Percentiles rank a stretch among this genome's conserved stretches.
phyloP scores from a whole-genome alignment of 2,113 vertebrate species.

The Passerina amoena region DNA sequence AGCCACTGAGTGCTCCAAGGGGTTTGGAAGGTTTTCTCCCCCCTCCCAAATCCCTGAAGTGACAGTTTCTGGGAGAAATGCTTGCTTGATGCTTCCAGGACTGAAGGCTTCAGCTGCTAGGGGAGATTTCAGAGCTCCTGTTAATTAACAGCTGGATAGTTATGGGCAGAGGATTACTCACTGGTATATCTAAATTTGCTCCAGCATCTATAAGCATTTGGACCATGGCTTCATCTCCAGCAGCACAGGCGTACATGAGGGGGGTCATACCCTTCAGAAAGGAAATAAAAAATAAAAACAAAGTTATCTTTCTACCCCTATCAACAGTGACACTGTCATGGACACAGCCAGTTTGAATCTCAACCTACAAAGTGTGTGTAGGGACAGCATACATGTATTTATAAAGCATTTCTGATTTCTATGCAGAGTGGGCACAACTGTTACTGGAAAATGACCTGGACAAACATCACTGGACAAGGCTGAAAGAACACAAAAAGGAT shows the following conservation, averaged over 20 bases:
- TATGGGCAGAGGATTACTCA: conserved; percentile 34
- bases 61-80: neutral
- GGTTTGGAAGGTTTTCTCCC: neutral
- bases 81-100: neutral
- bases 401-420: neutral
- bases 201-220: conserved; percentile 98
- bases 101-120: neutral
- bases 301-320: neutral
- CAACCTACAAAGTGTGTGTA: neutral
- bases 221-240: conserved; percentile 96
- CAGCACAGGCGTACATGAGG: conserved; percentile 94
- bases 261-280: conserved; percentile 90
- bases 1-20: neutral
- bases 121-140: neutral
- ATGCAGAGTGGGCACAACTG: neutral
- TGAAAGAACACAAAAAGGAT: neutral
- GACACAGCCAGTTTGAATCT: neutral
- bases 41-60: neutral
- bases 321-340: neutral
- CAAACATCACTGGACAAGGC: neutral
- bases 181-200: conserved; percentile 86
- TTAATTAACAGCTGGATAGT: neutral
- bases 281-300: neutral
- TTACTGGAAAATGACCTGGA: fast-evolving
- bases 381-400: fast-evolving